Evolutionary conservation across 2,797 vertebrate genomes (phyloP), one percentile per base, ranked within the genome.

Genomic region (Notolepis coatsorum): DNA sequence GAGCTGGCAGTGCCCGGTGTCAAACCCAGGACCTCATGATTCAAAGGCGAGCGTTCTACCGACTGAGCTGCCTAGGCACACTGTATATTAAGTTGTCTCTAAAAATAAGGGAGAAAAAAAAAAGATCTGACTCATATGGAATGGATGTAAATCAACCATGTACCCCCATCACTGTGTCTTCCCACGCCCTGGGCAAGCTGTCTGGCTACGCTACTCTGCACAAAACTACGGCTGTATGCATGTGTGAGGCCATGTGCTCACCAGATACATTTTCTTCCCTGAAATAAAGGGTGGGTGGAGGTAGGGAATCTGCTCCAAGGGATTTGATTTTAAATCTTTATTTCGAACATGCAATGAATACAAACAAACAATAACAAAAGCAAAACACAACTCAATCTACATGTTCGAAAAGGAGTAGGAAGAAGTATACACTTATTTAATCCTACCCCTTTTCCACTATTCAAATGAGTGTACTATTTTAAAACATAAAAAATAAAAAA

Each of bases 61-160:
- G n/a, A n/a, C n/a, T n/a, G n/a, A n/a, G n/a, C n/a, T n/a, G n/a
- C n/a, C n/a, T n/a, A n/a, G n/a, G n/a, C n/a, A n/a, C n/a, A n/a
- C n/a, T n/a, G n/a, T 71, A 60, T 55, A 64, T 82, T 66, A 35
- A 67, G 49, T 62, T 42, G 30, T 24, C 25, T 73, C 61, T 81
- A 73, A 75, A 81, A 79, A 75, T 73, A 77, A 24, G 28, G 27
- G 28, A n/a, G 20, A 48, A 13, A 21, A 66, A 35, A 13, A 51
- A 31, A 56, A 65, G 15, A 31, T 30, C 27, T 67, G 38, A 77
- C 56, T 80, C 64, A 82, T 80, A 21, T 72, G 38, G 48, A 74
- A 61, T 27, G 50, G 49, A 74, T 2, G n/a, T 24, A 71, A 53
- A 59, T 71, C 20, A 48, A 8, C 47, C 9, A 6, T 33, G 37